Base-by-base conservation (phyloP, 1,140 invertebrate species). In the Laupala kohalensis region DNA sequence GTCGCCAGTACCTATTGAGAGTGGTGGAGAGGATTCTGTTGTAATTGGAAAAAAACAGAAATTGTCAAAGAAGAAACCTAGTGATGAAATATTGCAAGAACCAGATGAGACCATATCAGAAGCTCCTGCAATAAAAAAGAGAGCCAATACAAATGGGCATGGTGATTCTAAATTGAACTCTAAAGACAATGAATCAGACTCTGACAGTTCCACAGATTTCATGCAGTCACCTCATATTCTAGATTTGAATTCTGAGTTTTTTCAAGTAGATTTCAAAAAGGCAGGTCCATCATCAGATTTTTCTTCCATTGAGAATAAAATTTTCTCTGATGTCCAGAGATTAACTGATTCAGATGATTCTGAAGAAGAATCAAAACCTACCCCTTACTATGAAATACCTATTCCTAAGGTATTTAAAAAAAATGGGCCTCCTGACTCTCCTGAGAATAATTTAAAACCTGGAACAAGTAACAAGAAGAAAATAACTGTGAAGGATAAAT, bases 341-440 rank as follows among this genome's bases (percentile, higher is more conserved):
- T 73, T 78, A 26, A 79, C 75, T 73, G 77, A 77, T 72, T 76
- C 77, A 62, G 80, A 80, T 63, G 77, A 76, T 37, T 79, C 79
- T 28, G 75, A 75, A 25, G 77, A 79, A 70, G 75, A 77, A 70
- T 28, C 53, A 29, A 28, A 73, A 65, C 24, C 1, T 26, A 65
- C 23, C n/a, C 2, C 27, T 24, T n/a, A 1, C 15, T 62, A 67
- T 13, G 9, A 53, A 13, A 53, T 53, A 13, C 37, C 37, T 53
- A 53, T 53, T 53, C 37, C 37, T 53, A 13, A 13, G 37, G 9
- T 19, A 2, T 53, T 53, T 53, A 53, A n/a, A n/a, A n/a, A n/a
- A n/a, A n/a, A n/a, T n/a, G n/a, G n/a, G 37, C 37, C 37, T 13
- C 1, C 37, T 13, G 37, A 53, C 37, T 4, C 4, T 53, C 9